Evolutionary conservation across 2,113 vertebrate genomes (phyloP).

Genomic region (Carlito syrichta): DNA sequence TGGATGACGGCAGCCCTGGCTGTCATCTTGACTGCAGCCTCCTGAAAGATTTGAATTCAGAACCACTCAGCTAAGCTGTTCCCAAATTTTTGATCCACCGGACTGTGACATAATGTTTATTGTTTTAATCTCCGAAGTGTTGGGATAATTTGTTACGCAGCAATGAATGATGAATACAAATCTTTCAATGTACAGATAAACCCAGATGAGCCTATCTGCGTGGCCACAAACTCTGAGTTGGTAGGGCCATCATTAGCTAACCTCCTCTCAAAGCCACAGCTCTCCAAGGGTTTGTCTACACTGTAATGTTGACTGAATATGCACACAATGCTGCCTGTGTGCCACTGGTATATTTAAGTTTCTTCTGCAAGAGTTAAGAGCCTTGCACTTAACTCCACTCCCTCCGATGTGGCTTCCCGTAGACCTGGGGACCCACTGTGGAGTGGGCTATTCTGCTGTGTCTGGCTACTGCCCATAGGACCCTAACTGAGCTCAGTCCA

Average conservation of each 20-base stretch:
- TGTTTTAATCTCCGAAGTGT: neutral
- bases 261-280: neutral
- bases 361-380: neutral
- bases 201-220: neutral
- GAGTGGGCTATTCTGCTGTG: neutral
- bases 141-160: neutral
- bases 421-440: neutral
- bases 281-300: neutral
- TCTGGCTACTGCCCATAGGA: neutral
- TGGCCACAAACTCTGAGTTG: neutral
- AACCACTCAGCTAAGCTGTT: neutral
- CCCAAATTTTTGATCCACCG: neutral
- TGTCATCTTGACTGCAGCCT: neutral
- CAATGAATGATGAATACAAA: neutral
- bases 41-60: neutral
- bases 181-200: neutral
- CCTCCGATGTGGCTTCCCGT: neutral
- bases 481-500: neutral
- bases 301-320: fast-evolving
- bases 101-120: neutral
- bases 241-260: neutral
- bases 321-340: neutral
- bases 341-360: neutral
- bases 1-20: neutral
- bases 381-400: neutral